Evolutionary conservation across 2,113 vertebrate species (phyloP).

Genomic region (Sinosuthora webbiana): DNA sequence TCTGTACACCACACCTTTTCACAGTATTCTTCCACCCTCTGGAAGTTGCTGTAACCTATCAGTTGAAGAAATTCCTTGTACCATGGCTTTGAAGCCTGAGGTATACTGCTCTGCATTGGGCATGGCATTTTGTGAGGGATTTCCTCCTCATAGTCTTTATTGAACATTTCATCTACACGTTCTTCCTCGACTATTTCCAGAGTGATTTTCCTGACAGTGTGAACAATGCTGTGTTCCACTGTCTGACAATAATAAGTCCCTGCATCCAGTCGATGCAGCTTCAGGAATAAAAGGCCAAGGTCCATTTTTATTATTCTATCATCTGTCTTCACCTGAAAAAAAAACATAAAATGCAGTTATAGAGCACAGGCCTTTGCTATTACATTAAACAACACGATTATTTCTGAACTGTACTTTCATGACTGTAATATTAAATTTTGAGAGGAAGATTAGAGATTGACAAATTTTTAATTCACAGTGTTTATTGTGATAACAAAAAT

Average conservation of each 20-base stretch:
- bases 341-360: not conserved
- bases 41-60: constrained; percentile 92
- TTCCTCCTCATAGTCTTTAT: constrained; percentile 71
- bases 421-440: not conserved
- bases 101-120: constrained; percentile 66
- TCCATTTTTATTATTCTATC: constrained; percentile 86
- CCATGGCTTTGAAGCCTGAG: constrained; percentile 81
- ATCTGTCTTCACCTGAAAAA: constrained; percentile 81
- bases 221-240: constrained; percentile 89
- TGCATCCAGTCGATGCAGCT: constrained; percentile 79
- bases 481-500: not conserved
- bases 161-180: constrained; percentile 78
- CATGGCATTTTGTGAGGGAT: constrained; percentile 75
- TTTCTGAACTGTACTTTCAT: not conserved
- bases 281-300: constrained; percentile 89
- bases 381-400: not conserved
- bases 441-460: not conserved
- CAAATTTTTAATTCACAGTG: not conserved
- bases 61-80: constrained; percentile 97
- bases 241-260: constrained; percentile 93
- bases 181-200: constrained; percentile 87
- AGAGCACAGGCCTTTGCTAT: not conserved
- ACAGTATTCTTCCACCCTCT: constrained; percentile 93
- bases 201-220: constrained; percentile 83
- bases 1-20: constrained; percentile 96